phyloP scores from a whole-genome alignment of 2,888 invertebrate species.

The Anodontia alba region DNA sequence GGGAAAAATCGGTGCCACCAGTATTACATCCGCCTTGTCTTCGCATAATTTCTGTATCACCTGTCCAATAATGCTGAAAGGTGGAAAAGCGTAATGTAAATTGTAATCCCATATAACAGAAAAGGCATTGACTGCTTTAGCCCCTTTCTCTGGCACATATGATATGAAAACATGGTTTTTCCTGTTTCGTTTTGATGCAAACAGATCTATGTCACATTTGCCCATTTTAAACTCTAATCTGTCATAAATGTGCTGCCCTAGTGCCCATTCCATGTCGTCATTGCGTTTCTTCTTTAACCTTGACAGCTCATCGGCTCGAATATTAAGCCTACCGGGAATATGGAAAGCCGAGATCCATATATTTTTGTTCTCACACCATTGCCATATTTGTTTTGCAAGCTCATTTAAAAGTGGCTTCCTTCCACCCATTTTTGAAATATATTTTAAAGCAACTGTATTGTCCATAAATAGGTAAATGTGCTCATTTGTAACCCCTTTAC shows the following conservation, averaged over 20 bases:
- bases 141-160: too few species aligned
- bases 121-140: too few species aligned
- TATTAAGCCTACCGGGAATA: background rate
- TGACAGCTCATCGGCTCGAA: background rate
- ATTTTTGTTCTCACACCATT: background rate
- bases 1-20: constrained; percentile 14
- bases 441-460: background rate
- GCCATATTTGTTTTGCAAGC: background rate
- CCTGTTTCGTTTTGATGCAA: too few species aligned
- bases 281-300: background rate
- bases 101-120: too few species aligned
- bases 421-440: background rate
- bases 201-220: too few species aligned
- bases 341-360: background rate
- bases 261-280: background rate
- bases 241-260: background rate
- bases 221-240: background rate
- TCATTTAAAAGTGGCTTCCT: background rate
- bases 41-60: too few species aligned
- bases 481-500: background rate
- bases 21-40: background rate
- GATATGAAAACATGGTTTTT: too few species aligned
- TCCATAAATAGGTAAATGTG: background rate
- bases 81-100: too few species aligned
- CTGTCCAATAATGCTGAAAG: too few species aligned